Base-by-base conservation (phyloP, 2,797 vertebrate species). In the Menidia menidia region DNA sequence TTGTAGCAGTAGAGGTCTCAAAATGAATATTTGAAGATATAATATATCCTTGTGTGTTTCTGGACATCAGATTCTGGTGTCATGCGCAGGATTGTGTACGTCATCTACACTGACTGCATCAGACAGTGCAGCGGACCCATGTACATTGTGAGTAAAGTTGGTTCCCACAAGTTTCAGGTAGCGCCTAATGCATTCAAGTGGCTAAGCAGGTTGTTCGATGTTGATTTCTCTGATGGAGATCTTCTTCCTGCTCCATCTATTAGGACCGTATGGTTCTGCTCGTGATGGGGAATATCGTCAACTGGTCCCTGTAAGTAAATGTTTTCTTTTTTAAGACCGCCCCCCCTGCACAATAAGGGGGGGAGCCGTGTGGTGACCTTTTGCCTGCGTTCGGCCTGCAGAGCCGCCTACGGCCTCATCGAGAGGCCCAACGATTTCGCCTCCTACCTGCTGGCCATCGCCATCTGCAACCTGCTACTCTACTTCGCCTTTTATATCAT, bases 401-500 rank as follows among this genome's bases (percentile, higher is more conserved):
- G 98, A 2, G 97, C 97, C 53, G 96, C 97, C 7, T 98, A 97
- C 0, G 97, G 98, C 48, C 95, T 99, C 72, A 95, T 98, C 51
- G 90, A 94, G 79, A 94, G 93, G 64, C 98, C 98, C 16, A 98
- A 97, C 3, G 98, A 99, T 88, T 99, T 99, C 0, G 98, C 97
- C 82, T 99, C 97, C 67, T 99, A 99, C 89, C 89, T 99, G 72
- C 80, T 99, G 92, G 98, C 97, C 89, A 99, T 99, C 2, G 97
- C 95, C 89, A 98, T 99, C 94, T 99, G 97, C 92, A 99, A 99
- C 94, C 94, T 99, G 80, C 95, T 99, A 48, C 96, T 99, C 16
- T 99, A 99, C 88, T 99, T 97, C 3, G 97, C 98, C 87, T 99
- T 99, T 89, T 99, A 99, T 92, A 99, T 99, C 81, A 99, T 99